Conservation (phyloP, 2,113 vertebrate species). For the Paramormyrops kingsleyae region DNA sequence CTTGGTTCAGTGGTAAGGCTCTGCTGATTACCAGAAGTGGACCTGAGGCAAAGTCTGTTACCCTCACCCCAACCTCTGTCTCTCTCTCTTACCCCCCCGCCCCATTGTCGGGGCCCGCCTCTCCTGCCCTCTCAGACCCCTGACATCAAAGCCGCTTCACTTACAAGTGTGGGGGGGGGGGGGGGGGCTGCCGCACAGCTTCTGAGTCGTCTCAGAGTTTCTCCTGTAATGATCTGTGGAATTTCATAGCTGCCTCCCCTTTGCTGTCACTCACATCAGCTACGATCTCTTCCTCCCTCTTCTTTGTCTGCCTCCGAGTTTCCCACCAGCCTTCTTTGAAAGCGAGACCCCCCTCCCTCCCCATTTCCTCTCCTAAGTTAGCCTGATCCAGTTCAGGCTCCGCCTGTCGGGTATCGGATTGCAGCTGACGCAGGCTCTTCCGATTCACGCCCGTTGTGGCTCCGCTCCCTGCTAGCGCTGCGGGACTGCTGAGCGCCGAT, state of each 20-base stretch:
- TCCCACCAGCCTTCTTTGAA: neutral
- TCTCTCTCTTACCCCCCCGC: neutral
- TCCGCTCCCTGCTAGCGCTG: neutral
- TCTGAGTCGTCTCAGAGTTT: neutral
- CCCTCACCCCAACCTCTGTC: neutral
- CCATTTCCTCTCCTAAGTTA: conserved; percentile 6
- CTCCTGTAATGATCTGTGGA: neutral
- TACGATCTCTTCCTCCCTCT: neutral
- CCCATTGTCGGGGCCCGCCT: neutral
- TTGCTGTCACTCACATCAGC: neutral
- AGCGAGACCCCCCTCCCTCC: neutral
- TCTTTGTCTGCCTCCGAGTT: neutral
- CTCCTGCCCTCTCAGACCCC: neutral
- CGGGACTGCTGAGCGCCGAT: neutral
- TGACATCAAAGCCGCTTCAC: neutral
- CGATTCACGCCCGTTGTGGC: neutral
- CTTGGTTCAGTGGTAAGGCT: neutral
- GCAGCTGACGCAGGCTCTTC: conserved; percentile 6
- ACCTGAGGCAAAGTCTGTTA: neutral
- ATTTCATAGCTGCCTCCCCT: neutral
- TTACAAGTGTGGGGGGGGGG: neutral
- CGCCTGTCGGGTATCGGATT: neutral
- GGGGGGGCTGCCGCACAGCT: neutral
- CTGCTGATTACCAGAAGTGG: conserved; percentile 4
- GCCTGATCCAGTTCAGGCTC: neutral